These are phyloP conservation scores for Noctua pronuba DNA, from an alignment of 2,888 invertebrate species.

Conservation along the genomic window DNA sequence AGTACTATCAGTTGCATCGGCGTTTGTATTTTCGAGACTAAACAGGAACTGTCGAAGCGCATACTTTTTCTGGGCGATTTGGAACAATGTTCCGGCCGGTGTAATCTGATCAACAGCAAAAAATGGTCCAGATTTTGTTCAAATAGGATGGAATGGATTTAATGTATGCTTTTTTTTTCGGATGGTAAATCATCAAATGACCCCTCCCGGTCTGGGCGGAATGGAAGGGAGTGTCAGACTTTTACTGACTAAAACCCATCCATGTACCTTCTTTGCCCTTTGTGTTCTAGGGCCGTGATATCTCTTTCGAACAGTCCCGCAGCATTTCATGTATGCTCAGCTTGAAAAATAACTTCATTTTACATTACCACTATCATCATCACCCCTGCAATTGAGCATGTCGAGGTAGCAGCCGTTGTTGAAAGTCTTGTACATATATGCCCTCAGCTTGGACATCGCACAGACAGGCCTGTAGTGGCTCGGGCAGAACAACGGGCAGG, in stretches of 20 bases:
- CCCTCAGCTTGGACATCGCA: slow-evolving; percentile 75
- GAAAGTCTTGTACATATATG: slow-evolving; percentile 80
- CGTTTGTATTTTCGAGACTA: background rate
- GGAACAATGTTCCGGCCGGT: background rate
- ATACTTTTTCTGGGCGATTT: background rate
- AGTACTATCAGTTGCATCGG: background rate
- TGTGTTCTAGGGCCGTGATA: too few relatives aligned
- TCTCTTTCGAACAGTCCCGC: too few relatives aligned
- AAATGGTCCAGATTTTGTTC: background rate
- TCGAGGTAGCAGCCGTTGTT: slow-evolving; percentile 83
- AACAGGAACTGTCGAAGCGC: background rate
- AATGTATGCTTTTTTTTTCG: too few relatives aligned
- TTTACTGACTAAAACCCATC: too few relatives aligned
- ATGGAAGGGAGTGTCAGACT: too few relatives aligned
- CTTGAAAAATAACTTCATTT: background rate
- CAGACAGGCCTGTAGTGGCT: slow-evolving; percentile 83
- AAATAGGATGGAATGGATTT: background rate
- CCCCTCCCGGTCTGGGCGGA: too few relatives aligned
- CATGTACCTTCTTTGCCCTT: too few relatives aligned
- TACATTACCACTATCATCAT: slow-evolving; percentile 71
- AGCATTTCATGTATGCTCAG: background rate
- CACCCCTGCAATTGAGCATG: slow-evolving; percentile 85
- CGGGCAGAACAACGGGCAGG: slow-evolving; percentile 85
- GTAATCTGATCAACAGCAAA: background rate
- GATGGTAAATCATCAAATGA: too few relatives aligned